Percentiles rank a stretch among this genome's conserved stretches.
Evolutionary conservation across 2,113 vertebrate species (phyloP).

Genomic region (Bagarius yarrelli): DNA sequence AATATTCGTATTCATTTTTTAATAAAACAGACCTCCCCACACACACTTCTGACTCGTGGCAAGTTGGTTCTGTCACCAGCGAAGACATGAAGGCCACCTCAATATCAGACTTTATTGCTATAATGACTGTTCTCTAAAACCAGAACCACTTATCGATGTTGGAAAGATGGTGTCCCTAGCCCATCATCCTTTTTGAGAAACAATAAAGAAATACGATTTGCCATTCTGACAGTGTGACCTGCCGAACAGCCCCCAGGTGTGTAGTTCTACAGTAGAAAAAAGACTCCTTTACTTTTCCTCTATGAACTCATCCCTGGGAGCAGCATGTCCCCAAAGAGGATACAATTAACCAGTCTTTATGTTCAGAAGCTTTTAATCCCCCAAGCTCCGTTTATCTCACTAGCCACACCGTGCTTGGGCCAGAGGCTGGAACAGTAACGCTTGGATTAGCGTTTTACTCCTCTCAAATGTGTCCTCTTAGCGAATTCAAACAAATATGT

Average conservation of each 20-base stretch:
- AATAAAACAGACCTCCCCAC: slow-evolving; percentile 58
- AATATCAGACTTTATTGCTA: slow-evolving; percentile 32
- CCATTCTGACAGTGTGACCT: slow-evolving; percentile 57
- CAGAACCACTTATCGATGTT: slow-evolving; percentile 19
- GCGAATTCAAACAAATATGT: slow-evolving; percentile 35
- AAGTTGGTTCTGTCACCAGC: slow-evolving; percentile 51
- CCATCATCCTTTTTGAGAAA: slow-evolving; percentile 68
- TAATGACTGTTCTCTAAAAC: slow-evolving; percentile 19
- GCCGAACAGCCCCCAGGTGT: slow-evolving; percentile 49
- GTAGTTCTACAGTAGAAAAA: slow-evolving; percentile 26
- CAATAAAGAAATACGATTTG: slow-evolving; percentile 60
- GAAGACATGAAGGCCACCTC: slow-evolving; percentile 54
- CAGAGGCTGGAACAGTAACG: slow-evolving; percentile 54
- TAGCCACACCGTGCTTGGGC: slow-evolving; percentile 59
- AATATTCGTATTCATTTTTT: slow-evolving; percentile 73
- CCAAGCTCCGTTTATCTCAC: slow-evolving; percentile 64
- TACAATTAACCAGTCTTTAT: slow-evolving; percentile 70
- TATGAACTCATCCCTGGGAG: not conserved
- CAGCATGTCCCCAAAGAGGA: slow-evolving; percentile 56
- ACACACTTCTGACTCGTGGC: not conserved
- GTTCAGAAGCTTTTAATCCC: slow-evolving; percentile 70
- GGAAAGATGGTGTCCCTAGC: slow-evolving; percentile 58
- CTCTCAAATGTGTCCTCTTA: slow-evolving; percentile 52
- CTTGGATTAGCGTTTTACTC: slow-evolving; percentile 50
- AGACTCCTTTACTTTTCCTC: slow-evolving; percentile 27